A percentile compares a stretch with the other conserved stretches of the same genome.
Evolutionary conservation across 1,140 invertebrate species (phyloP).

Genomic region (Dufourea novaeangliae): DNA sequence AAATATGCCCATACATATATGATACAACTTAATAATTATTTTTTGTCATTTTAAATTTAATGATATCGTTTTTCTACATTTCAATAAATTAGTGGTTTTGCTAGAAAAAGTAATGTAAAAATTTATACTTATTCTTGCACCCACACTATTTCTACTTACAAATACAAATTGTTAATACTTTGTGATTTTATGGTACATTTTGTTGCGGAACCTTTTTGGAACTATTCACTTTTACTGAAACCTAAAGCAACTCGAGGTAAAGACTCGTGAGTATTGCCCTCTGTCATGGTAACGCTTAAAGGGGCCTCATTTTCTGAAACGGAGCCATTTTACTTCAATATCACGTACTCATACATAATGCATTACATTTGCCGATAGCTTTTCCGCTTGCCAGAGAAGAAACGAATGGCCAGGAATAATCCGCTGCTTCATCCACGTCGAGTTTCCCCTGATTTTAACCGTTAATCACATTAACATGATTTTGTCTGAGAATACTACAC

Average conservation of each 20-base stretch:
- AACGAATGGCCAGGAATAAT: conserved; percentile 59
- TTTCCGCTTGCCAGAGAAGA: conserved; percentile 19
- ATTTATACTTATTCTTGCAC: neutral
- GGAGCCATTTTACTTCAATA: conserved; percentile 17
- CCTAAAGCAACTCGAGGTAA: neutral
- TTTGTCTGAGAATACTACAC: neutral
- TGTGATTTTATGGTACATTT: neutral
- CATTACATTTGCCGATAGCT: conserved; percentile 72
- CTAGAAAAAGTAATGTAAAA: too few relatives aligned
- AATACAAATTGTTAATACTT: neutral
- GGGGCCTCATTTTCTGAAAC: conserved; percentile 24
- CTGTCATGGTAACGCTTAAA: neutral
- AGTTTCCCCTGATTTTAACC: neutral
- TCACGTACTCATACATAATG: conserved; percentile 68
- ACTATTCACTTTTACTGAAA: too few relatives aligned
- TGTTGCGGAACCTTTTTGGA: neutral
- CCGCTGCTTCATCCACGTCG: conserved; percentile 1
- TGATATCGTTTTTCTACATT: too few relatives aligned
- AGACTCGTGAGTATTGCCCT: conserved; percentile 4
- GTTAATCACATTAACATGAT: conserved; percentile 25
- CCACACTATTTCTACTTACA: neutral
- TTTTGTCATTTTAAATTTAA: too few relatives aligned
- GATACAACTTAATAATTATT: too few relatives aligned
- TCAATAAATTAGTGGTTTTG: too few relatives aligned
- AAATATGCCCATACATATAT: too few relatives aligned